These are phyloP conservation scores for Cyprinella venusta DNA, from an alignment of 2,797 vertebrate genomes.

Conservation along the genomic window DNA sequence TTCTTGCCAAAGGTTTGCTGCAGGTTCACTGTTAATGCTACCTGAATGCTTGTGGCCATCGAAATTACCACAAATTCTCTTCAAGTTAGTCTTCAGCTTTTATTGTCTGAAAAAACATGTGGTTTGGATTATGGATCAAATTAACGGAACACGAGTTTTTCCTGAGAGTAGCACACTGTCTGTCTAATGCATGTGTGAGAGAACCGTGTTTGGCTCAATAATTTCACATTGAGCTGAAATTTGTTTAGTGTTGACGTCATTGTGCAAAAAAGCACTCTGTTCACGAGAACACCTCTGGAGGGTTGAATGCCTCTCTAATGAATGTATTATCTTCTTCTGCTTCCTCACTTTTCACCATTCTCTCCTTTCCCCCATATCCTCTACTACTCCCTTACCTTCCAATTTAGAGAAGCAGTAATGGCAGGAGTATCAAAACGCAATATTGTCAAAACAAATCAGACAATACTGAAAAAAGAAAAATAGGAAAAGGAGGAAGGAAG, in stretches of 20 bases:
- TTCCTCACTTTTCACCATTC: not conserved
- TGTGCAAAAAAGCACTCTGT: conserved; percentile 12
- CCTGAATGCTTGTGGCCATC: not conserved
- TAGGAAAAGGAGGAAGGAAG: not conserved
- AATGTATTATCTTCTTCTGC: conserved; percentile 17
- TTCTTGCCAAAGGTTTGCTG: not conserved
- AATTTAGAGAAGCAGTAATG: not conserved
- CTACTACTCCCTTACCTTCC: not conserved
- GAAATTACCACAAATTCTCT: not conserved
- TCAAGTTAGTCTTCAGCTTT: not conserved
- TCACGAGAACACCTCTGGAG: conserved; percentile 14
- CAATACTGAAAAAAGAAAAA: not conserved
- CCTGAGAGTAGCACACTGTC: not conserved
- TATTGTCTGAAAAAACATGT: not conserved
- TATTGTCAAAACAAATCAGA: conserved; percentile 12
- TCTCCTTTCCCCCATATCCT: not conserved
- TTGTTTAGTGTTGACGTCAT: not conserved
- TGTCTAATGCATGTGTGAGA: not conserved
- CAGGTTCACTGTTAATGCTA: not conserved
- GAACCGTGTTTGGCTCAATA: not conserved
- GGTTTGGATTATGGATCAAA: not conserved
- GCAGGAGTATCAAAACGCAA: not conserved
- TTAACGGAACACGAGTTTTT: not conserved
- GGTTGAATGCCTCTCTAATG: not conserved
- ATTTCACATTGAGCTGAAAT: conserved; percentile 12